Evolutionary conservation across 2,797 vertebrate genomes (phyloP), one percentile per base, ranked within the genome.

Genomic region (Psittacula derbiana): DNA sequence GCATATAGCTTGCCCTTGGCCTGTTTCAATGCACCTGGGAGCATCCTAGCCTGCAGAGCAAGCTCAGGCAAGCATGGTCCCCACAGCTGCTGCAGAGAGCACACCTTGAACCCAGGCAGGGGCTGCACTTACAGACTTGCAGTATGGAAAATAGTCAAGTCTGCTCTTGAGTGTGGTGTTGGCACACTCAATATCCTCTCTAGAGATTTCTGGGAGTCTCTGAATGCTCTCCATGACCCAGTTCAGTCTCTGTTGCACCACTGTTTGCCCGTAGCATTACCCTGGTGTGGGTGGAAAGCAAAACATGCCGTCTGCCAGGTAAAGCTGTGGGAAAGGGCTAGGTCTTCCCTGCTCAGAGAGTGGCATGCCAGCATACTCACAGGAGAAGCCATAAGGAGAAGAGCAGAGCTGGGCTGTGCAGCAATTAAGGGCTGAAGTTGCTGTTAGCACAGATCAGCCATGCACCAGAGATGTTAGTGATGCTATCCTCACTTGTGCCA

Each of bases 141-240:
- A 53, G 6, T 8, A 19, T 6, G 60, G 74, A 90, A 95, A 94
- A 64, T 13, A 91, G 80, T 82, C 88, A 80, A 90, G 83, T 85
- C 92, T 91, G 83, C 93, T 89, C 71, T 61, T 89, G 90, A 95
- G 60, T 44, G 28, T 84, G 76, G 60, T 73, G 83, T 73, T 95
- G 93, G 86, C 80, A 66, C 16, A 66, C 80, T 61, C 84, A 55
- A 8, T 79, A 74, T 66, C 85, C 64, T 90, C 90, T 88, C 83
- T 91, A 87, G 88, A 95, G 74, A 95, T 94, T 94, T 86, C 83
- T 96, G 90, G 53, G 86, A n/a, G 92, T 88, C 74, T 91, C 80
- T 74, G 74, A 92, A 52, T 17, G 65, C 83, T 93, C 78, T 74
- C 65, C 7, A 1, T 94, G 91, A 96, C 93, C 89, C 76, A 88